Percentiles rank a stretch among this genome's conserved stretches.
phyloP scores from a whole-genome alignment of 2,797 vertebrate genomes.

The Choloepus didactylus region DNA sequence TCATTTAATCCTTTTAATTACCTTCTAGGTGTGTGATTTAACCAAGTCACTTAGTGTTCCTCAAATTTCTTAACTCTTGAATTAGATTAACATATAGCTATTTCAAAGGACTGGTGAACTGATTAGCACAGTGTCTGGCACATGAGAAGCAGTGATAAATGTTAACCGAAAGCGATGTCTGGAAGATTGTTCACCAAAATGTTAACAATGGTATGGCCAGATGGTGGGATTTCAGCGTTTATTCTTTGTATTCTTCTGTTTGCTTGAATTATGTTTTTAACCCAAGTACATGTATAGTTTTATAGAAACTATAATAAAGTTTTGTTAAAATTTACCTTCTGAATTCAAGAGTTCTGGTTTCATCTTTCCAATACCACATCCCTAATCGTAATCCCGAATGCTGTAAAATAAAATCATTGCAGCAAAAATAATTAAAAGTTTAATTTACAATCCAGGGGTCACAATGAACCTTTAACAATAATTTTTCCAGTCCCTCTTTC shows the following conservation, averaged over 20 bases:
- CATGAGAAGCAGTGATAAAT: background rate
- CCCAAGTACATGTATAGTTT: conserved; percentile 14
- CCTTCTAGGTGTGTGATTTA: background rate
- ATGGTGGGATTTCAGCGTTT: conserved; percentile 1
- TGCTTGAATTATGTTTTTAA: background rate
- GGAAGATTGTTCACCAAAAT: conserved; percentile 18
- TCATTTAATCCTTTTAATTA: background rate
- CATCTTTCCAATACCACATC: conserved; percentile 87
- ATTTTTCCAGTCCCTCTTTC: background rate
- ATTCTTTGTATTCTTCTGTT: conserved; percentile 11
- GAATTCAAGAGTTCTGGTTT: conserved; percentile 86
- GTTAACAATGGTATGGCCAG: background rate
- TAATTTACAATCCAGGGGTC: background rate
- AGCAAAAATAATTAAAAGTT: conserved; percentile 65
- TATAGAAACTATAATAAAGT: conserved; percentile 31
- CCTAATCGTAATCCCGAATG: conserved; percentile 73
- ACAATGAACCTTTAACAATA: conserved; percentile 41
- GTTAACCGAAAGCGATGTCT: background rate
- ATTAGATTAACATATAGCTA: background rate
- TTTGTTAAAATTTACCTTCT: conserved; percentile 82
- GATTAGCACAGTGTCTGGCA: background rate
- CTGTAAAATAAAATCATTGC: conserved; percentile 81
- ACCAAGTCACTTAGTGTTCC: background rate
- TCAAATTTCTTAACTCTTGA: background rate
- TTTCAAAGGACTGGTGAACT: background rate